Base-by-base conservation (phyloP, 1,140 invertebrate species). In the Cotesia typhae region DNA sequence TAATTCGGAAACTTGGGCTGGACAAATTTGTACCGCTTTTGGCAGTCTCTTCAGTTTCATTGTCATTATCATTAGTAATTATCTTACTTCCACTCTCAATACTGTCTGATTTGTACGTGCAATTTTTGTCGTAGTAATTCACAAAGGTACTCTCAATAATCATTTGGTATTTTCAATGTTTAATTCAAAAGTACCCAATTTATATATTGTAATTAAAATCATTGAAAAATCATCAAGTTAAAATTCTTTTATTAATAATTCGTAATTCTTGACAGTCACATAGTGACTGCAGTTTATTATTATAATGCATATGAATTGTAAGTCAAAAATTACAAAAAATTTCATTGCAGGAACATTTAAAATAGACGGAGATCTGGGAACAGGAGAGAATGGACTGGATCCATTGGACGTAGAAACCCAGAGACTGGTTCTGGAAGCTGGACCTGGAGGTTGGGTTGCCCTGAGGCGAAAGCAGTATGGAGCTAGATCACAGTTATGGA, bases 401-500 rank as follows among this genome's bases (percentile, higher is more conserved):
- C 88, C 89, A 1, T 78, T 89, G 51, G 90, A 91, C 74, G 84
- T 92, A 7, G 88, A 90, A 79, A 88, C 88, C 4, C 90, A 93
- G 74, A 90, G 94, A 78, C 83, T 98, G 20, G 96, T 98, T 0
- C 84, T 98, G 41, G 95, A 96, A 84, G 95, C 96, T 28, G 88
- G 90, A 17, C 86, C 92, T 76, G 90, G 89, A 28, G 91, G 89
- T 20, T 90, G 89, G 74, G 94, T 98, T 0, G 87, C 95, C 20
- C 88, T 99, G 38, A 91, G 90, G 35, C 88, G 91, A 59, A 97
- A 97, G 83, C 92, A 96, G 81, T 92, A 91, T 1, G 96, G 96
- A 0, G 93, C 94, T 80, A 90, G 97, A 72, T 93, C 92, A 0
- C 97, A 99, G 84, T 84, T 99, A n/a, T 99, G 98, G 98, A 88